Evolutionary conservation across 2,797 vertebrate species (phyloP), one percentile per base, ranked within the genome.

Genomic region (Zalophus californianus): DNA sequence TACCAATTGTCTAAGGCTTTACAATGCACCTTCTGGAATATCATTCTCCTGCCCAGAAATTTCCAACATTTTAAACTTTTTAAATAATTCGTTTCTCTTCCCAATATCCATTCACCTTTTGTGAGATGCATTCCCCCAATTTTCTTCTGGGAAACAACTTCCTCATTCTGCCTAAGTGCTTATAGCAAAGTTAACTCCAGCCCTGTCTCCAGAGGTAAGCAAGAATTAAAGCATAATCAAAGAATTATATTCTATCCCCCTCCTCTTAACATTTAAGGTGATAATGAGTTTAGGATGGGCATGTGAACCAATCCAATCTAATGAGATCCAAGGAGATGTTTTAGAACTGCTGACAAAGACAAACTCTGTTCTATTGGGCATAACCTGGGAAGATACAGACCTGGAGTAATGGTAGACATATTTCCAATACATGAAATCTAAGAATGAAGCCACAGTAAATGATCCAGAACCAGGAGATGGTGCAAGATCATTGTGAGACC

Each of bases 101-200:
- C 10, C 3, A 52, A 6, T 44, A 72, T 70, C 50, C 16, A 91
- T 50, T 85, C 38, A 56, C 21, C 66, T 88, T 83, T 95, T 93
- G 73, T 21, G 44, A 75, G 15, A 93, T 86, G 27, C 35, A 60
- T 93, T 93, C 73, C 20, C 54, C 35, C 10, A 23, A 16, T 93
- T 93, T 96, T 96, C 50, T 60, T 93, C 41, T 93, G 27, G 79
- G 44, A 93, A 91, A 93, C 35, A 92, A 88, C 11, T 79, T 97
- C 58, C 41, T 96, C 50, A 86, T 54, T 90, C 79, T 80, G 3
- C 64, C 23, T 73, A 93, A 82, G n/a, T 64, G 35, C 18, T 90
- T 66, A 50, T 8, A 77, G 80, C 16, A 13, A 64, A 92, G 16
- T 85, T 80, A 92, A 90, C 41, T 94, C n/a, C 2, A 86, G 5